A percentile compares a stretch with the other conserved stretches of the same genome.
Evolutionary conservation across 2,797 vertebrate genomes (phyloP).

Genomic region (Cuniculus paca): DNA sequence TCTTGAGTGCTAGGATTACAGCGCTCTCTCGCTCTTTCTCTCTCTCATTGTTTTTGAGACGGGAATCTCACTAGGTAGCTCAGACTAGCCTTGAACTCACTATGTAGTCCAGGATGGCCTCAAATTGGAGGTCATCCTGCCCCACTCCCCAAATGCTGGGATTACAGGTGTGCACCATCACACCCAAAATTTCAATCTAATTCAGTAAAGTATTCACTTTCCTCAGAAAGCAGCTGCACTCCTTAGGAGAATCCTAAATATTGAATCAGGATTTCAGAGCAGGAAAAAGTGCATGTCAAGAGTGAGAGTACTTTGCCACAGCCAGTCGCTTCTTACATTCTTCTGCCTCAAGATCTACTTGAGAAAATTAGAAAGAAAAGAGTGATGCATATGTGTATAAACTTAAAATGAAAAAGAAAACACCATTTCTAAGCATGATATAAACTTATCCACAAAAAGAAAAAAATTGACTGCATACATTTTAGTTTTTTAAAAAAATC

Average conservation of each 20-base stretch:
- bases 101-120: background rate
- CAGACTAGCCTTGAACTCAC: background rate
- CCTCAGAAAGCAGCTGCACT: background rate
- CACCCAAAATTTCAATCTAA: background rate
- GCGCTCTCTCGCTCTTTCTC: too few species aligned
- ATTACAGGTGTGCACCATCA: background rate
- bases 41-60: background rate
- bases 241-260: background rate
- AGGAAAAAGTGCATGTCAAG: background rate
- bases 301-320: background rate
- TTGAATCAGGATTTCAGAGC: background rate
- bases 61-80: background rate
- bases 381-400: background rate
- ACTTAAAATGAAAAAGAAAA: background rate
- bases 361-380: background rate
- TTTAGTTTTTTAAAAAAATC: background rate
- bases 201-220: background rate
- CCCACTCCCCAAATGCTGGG: background rate
- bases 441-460: background rate
- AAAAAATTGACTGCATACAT: background rate
- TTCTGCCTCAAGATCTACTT: background rate
- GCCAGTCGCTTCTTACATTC: background rate
- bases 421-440: background rate
- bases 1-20: background rate
- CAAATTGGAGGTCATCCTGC: background rate